Percentiles rank a stretch among this genome's conserved stretches.
These are phyloP conservation scores for Poecilia picta DNA, from an alignment of 2,797 vertebrate species.

Conservation along the genomic window DNA sequence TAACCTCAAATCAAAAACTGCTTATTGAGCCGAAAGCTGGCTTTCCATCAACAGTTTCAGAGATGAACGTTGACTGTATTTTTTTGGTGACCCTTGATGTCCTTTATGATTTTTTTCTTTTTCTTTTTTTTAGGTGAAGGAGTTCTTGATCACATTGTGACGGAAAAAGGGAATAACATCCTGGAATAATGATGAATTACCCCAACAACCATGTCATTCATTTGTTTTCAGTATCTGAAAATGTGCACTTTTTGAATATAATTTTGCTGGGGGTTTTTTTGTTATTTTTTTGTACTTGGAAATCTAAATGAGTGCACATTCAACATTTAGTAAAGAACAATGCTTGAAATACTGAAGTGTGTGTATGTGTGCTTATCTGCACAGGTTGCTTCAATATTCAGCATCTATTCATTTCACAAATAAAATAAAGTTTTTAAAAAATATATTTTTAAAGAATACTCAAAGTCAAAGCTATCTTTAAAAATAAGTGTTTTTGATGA, in stretches of 20 bases:
- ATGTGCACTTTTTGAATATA: neutral
- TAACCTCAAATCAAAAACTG: conserved; percentile 2
- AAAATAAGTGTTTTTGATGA: neutral
- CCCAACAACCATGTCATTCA: neutral
- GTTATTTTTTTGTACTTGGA: neutral
- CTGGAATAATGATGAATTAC: neutral
- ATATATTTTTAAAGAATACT: neutral
- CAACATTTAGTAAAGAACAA: conserved; percentile 21
- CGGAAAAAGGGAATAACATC: neutral
- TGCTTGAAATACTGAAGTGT: conserved; percentile 17
- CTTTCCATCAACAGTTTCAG: neutral
- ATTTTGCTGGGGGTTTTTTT: neutral
- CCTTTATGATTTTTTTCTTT: conserved; percentile 33
- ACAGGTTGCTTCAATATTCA: too few species aligned
- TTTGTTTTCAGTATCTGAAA: neutral
- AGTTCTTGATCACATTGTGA: conserved; percentile 86
- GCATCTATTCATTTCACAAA: neutral
- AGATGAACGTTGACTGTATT: neutral
- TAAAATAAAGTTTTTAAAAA: neutral
- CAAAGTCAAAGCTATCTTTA: neutral
- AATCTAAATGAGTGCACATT: neutral
- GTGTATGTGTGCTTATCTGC: neutral
- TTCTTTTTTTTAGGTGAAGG: conserved; percentile 86
- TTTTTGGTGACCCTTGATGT: neutral
- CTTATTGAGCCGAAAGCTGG: neutral